Evolutionary conservation across 2,888 invertebrate genomes (phyloP).

Genomic region (Temnothorax unifasciatus): DNA sequence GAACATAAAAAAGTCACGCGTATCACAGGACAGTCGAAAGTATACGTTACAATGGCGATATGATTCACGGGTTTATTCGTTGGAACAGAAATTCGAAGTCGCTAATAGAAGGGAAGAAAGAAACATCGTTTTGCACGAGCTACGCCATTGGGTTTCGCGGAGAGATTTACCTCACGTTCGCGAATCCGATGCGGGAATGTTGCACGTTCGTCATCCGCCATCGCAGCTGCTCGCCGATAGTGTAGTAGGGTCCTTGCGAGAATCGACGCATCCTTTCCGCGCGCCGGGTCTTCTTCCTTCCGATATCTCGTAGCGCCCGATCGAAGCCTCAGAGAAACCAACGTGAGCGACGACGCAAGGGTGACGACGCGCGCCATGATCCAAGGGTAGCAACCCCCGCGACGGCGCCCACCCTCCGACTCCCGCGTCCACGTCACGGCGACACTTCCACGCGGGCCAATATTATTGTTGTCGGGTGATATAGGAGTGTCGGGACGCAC

Average conservation of each 20-base stretch:
- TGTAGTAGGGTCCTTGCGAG: constrained; percentile 79
- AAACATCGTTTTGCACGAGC: background rate
- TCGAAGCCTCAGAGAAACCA: constrained; percentile 38
- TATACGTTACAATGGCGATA: background rate
- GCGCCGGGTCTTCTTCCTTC: background rate
- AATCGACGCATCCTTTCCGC: constrained; percentile 75
- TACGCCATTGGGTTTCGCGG: constrained; percentile 10
- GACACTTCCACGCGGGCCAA: constrained; percentile 10
- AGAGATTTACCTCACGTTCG: constrained; percentile 82
- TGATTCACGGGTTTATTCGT: background rate
- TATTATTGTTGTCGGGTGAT: constrained; percentile 34
- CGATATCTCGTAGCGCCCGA: background rate
- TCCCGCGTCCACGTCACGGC: constrained; percentile 25
- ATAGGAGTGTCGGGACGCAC: constrained; percentile 3
- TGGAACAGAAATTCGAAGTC: background rate
- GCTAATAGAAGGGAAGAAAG: background rate
- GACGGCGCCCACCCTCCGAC: constrained; percentile 14
- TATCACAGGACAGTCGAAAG: background rate
- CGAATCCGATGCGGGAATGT: constrained; percentile 81
- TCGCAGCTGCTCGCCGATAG: constrained; percentile 80
- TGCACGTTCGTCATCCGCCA: constrained; percentile 85
- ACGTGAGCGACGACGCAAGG: constrained; percentile 30
- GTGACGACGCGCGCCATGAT: constrained; percentile 57
- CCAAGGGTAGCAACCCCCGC: constrained; percentile 30
- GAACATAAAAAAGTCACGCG: background rate